phyloP scores from a whole-genome alignment of 2,797 vertebrate genomes.

The Staurois parvus region DNA sequence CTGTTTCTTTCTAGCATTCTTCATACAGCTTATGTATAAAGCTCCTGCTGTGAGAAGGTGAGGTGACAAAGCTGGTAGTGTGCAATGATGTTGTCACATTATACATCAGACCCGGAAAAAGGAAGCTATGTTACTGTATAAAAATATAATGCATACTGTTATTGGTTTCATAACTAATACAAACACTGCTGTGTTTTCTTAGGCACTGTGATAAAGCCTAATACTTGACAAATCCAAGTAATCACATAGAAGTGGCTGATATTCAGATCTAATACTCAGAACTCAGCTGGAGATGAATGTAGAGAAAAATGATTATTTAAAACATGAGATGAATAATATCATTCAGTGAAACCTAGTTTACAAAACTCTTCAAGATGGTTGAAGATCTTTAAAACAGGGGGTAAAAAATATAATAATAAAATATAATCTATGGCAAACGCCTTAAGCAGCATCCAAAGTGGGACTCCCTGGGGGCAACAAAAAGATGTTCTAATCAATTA shows the following conservation, averaged over 20 bases:
- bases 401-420: conserved; percentile 61
- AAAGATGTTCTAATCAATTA: conserved; percentile 93
- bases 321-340: conserved; percentile 57
- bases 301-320: conserved; percentile 63
- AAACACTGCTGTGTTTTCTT: not conserved
- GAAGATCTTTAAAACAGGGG: conserved; percentile 56
- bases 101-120: not conserved
- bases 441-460: conserved; percentile 74
- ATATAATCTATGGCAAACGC: conserved; percentile 70
- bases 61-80: too few relatives aligned
- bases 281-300: conserved; percentile 46
- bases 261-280: conserved; percentile 24
- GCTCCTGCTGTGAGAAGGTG: too few relatives aligned
- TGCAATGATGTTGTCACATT: not conserved
- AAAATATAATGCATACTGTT: not conserved
- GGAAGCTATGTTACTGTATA: not conserved
- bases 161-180: not conserved
- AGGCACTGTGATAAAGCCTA: not conserved
- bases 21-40: too few relatives aligned
- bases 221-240: conserved; percentile 30
- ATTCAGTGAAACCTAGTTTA: conserved; percentile 36
- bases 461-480: conserved; percentile 81
- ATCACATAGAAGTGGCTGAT: conserved; percentile 24
- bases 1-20: too few relatives aligned
- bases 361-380: conserved; percentile 59